phyloP scores from a whole-genome alignment of 2,888 invertebrate genomes.

The Drosophila formosana region DNA sequence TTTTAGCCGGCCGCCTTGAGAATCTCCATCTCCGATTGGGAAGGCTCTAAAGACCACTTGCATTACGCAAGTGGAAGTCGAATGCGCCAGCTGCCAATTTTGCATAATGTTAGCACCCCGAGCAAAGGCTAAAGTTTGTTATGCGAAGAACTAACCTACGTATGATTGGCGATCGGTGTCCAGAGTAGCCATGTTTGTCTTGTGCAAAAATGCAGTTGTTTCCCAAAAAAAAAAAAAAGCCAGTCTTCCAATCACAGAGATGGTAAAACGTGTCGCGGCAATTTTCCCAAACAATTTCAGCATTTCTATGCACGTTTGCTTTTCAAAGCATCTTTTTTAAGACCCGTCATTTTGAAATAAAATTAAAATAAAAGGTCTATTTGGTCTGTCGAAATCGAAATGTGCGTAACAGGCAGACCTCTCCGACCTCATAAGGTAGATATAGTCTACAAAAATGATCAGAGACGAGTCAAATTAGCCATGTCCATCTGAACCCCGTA shows the following conservation, averaged over 20 bases:
- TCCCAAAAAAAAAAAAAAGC: constrained; percentile 46
- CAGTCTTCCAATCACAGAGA: constrained; percentile 43
- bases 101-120: constrained; percentile 70
- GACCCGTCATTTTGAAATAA: too few relatives aligned
- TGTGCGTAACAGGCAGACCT: too few relatives aligned
- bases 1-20: constrained; percentile 55
- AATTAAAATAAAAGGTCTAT: background rate
- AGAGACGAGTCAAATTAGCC: too few relatives aligned
- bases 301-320: constrained; percentile 66
- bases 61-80: constrained; percentile 62
- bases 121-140: constrained; percentile 75
- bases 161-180: constrained; percentile 13
- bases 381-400: background rate
- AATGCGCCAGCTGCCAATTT: constrained; percentile 49
- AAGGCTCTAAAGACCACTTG: constrained; percentile 14
- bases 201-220: constrained; percentile 11
- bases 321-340: constrained; percentile 54
- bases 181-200: constrained; percentile 44
- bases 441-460: too few relatives aligned
- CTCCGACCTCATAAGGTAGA: too few relatives aligned
- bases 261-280: constrained; percentile 74
- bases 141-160: constrained; percentile 53
- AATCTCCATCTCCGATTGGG: constrained; percentile 46
- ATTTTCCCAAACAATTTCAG: constrained; percentile 76
- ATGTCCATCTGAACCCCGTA: too few relatives aligned